Percentiles rank a stretch among this genome's conserved stretches.
These are phyloP conservation scores for Samia ricini DNA, from an alignment of 1,140 invertebrate genomes.

Conservation along the genomic window DNA sequence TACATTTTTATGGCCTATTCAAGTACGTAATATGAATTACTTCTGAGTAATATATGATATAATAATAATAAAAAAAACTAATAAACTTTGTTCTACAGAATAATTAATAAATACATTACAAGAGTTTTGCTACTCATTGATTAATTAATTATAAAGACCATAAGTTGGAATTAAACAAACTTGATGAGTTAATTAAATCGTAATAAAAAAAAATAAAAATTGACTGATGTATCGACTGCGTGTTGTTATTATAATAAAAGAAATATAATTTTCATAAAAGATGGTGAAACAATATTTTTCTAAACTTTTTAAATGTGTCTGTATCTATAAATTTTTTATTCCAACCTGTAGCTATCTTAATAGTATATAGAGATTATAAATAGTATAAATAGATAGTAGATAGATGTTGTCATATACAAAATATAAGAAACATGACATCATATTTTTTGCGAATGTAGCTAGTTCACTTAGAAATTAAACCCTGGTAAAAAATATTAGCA, in stretches of 20 bases:
- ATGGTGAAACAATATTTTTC: conserved; percentile 64
- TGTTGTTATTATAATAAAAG: conserved; percentile 52
- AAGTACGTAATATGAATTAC: no score
- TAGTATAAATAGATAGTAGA: neutral
- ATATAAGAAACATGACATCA: neutral
- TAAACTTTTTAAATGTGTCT: conserved; percentile 68
- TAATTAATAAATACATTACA: no score
- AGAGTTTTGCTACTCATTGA: no score
- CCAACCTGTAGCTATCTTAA: neutral
- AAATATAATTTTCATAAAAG: conserved; percentile 60
- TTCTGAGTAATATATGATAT: no score
- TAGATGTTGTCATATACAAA: conserved; percentile 1
- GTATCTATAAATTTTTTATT: neutral
- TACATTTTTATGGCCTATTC: no score
- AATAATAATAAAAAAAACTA: no score
- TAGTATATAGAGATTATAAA: neutral
- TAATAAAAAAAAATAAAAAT: conserved; percentile 41
- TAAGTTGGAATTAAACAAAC: neutral
- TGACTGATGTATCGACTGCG: conserved; percentile 69
- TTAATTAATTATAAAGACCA: neutral
- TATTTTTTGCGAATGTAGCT: neutral
- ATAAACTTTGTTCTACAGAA: no score
- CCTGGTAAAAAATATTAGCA: neutral
- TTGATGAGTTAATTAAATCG: conserved; percentile 24
- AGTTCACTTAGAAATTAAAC: neutral